Conservation (phyloP, 2,113 vertebrate genomes). For the Maccullochella peelii region DNA sequence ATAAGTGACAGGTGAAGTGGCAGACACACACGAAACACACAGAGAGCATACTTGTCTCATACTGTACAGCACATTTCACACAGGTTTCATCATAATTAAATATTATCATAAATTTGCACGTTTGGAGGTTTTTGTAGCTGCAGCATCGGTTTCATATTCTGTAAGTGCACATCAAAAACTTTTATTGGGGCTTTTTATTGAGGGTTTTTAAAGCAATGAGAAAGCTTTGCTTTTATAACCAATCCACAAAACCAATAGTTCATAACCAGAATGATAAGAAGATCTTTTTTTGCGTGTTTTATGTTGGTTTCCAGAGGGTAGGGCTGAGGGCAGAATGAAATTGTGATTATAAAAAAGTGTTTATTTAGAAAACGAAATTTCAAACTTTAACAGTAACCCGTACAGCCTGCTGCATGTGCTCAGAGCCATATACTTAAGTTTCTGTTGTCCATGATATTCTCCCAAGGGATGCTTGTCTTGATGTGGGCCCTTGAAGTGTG, state of each 20-base stretch:
- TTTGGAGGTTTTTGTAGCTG: background rate
- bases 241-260: background rate
- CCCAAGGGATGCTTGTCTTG: slow-evolving; percentile 32
- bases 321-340: background rate
- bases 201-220: slow-evolving; percentile 1
- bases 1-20: too few relatives aligned
- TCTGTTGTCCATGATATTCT: slow-evolving; percentile 29
- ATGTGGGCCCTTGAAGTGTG: slow-evolving; percentile 52
- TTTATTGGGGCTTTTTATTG: background rate
- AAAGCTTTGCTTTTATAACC: slow-evolving; percentile 12
- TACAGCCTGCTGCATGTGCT: slow-evolving; percentile 7
- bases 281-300: background rate
- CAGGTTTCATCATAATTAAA: background rate
- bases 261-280: background rate
- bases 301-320: background rate
- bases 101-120: background rate
- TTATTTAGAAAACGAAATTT: slow-evolving; percentile 26
- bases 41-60: background rate
- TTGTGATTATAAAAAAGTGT: background rate
- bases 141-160: background rate
- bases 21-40: slow-evolving; percentile 9
- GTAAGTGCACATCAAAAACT: slow-evolving; percentile 1
- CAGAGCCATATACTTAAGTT: slow-evolving; percentile 6
- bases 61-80: slow-evolving; percentile 11
- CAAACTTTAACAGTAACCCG: background rate